Base-by-base conservation (phyloP, 2,888 invertebrate species). In the Alentia gelatinosa region DNA sequence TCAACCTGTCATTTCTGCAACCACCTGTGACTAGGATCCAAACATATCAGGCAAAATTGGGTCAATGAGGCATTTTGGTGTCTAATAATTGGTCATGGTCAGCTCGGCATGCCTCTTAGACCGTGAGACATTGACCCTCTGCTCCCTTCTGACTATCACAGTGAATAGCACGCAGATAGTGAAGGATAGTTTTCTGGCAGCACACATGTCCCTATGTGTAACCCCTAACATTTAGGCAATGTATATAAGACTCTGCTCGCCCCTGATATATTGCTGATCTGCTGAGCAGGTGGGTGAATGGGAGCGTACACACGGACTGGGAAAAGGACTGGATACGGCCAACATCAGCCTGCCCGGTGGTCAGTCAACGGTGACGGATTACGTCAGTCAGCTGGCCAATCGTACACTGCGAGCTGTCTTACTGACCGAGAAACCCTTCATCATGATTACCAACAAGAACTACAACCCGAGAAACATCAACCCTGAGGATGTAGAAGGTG, bases 341-440 rank as follows among this genome's bases (percentile, higher is more conserved):
- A 88, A 86, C 40, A 33, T 91, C 26, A 47, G 19, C 33, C 56
- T 89, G 33, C 89, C 39, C 0, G 91, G 89, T 0, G 68, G 56
- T 37, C 50, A 56, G 37, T 19, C 39, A 0, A 37, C 23, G 9
- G 89, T 92, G 35, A 50, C 40, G 19, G 92, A 92, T 50, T 91
- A 90, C 89, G 79, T 88, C 33, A 91, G 91, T 56, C 35, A 88
- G 33, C 47, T 92, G 83, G 56, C 89, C 39, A 92, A 92, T 40
- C 83, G 39, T 42, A 91, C 91, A 0, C 42, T 92, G 63, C 0
- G 74, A 5, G 83, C 89, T 1, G 91, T 91, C 42, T 75, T 90
- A 23, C 39, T 91, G 3, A 42, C 12, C 1, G 92, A 92, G 74
- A 39, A 26, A n/a, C 92, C 92, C 12, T 92, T 92, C 56, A 89